Base-by-base conservation (phyloP, 2,113 vertebrate species). In the Nematolebias whitei region DNA sequence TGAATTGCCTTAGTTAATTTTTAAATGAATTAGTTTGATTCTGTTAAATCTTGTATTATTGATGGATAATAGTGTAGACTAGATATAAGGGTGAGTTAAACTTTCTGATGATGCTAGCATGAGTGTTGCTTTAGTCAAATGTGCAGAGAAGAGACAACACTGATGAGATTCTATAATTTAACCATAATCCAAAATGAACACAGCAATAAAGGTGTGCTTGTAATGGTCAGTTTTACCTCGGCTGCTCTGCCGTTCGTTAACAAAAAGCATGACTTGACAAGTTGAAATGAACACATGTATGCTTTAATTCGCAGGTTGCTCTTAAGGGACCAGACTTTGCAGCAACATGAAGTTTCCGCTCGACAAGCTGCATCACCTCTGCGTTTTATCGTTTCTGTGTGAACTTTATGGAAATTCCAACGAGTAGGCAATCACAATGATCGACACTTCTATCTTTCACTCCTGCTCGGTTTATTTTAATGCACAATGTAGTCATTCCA, bases 401-500 rank as follows among this genome's bases (percentile, higher is more conserved):
- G 64, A n/a, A 56, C 11, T 58, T 58, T 40, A 63, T 51, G 50
- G 29, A 60, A 77, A 77, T 87, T 84, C 70, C 63, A 64, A 22
- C 22, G 11, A 74, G 35, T 20, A 24, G 50, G 61, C 47, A 20
- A 19, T 29, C 18, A 15, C 63, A 43, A 47, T 70, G 0, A 16
- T 71, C 43, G 35, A 23, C 60, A 67, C 35, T 22, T 72, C 41
- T 0, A 44, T 4, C 19, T 52, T 83, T 29, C 63, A 32, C 23
- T 72, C 20, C 10, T 56, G 22, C 26, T 18, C 71, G 24, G 63
- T 44, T 13, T 79, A 23, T 56, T 65, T 55, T 60, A 43, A 14
- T 79, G 41, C 59, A 29, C 43, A 54, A 55, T 71, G 12, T 68
- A 53, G 22, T 84, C 84, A 90, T 89, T 91, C 87, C 88, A 84